Evolutionary conservation across 2,797 vertebrate species (phyloP).

Genomic region (Mormyrops boulengeri): DNA sequence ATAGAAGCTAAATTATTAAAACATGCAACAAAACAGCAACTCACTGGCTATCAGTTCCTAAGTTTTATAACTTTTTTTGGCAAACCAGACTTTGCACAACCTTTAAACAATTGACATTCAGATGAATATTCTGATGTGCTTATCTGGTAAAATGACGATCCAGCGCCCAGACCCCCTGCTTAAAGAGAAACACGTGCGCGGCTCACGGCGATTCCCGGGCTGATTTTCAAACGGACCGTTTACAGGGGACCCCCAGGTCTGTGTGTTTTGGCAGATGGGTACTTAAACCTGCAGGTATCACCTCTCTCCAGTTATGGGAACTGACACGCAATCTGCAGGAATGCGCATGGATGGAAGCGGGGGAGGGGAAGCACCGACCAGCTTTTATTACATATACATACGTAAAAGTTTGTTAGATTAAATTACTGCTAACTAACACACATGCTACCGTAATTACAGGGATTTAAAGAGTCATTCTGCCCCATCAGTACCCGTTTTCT

Average conservation of each 20-base stretch:
- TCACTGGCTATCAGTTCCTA: not conserved
- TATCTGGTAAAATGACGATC: not conserved
- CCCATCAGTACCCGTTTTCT: not conserved
- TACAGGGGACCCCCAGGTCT: slow-evolving; percentile 33
- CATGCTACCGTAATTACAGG: not conserved
- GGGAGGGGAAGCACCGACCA: not conserved
- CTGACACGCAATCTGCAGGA: slow-evolving; percentile 34
- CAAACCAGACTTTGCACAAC: not conserved
- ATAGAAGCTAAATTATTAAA: not conserved
- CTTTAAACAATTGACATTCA: not conserved
- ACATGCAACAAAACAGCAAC: not conserved
- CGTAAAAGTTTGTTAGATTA: not conserved
- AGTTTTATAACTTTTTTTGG: not conserved
- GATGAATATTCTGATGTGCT: not conserved
- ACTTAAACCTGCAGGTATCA: slow-evolving; percentile 38
- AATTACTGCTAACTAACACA: not conserved
- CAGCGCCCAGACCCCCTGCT: slow-evolving; percentile 8
- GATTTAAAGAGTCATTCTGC: not conserved
- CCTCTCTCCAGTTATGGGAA: slow-evolving; percentile 28
- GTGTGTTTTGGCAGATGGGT: slow-evolving; percentile 38
- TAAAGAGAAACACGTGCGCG: slow-evolving; percentile 36
- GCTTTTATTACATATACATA: not conserved
- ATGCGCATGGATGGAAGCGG: slow-evolving; percentile 26
- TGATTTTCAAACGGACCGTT: slow-evolving; percentile 48
- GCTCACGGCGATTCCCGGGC: slow-evolving; percentile 32